These are phyloP conservation scores for Tarsius wallacei DNA, from an alignment of 2,797 vertebrate species.

Conservation along the genomic window DNA sequence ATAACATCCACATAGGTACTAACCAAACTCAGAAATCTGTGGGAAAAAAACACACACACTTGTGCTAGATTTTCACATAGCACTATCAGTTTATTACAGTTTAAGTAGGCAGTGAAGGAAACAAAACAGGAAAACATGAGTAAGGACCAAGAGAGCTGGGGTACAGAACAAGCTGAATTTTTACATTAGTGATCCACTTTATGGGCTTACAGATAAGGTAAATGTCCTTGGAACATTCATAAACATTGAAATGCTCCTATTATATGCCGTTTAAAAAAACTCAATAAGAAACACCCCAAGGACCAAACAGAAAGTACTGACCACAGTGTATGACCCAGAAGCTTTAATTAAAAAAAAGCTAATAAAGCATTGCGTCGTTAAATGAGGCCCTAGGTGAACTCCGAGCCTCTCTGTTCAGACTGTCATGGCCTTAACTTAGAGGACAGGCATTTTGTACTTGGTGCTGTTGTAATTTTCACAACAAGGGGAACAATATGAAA, in stretches of 20 bases:
- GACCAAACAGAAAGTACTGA: slow-evolving; percentile 1
- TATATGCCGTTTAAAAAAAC: slow-evolving; percentile 38
- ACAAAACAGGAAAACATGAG: not conserved
- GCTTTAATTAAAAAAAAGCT: not conserved
- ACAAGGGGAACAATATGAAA: slow-evolving; percentile 62
- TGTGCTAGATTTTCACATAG: not conserved
- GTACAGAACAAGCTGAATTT: not conserved
- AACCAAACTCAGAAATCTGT: not conserved
- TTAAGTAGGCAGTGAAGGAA: not conserved
- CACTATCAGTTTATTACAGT: not conserved
- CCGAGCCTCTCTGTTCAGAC: not conserved
- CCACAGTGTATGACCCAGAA: slow-evolving; percentile 30
- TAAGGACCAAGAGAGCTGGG: not conserved
- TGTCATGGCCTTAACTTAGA: not conserved
- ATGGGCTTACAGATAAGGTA: not conserved
- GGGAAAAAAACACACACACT: not conserved
- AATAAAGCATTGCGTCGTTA: not conserved
- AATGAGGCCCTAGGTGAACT: not conserved
- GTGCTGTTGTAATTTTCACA: slow-evolving; percentile 45
- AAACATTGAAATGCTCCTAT: not conserved
- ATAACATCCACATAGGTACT: not conserved
- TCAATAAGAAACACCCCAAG: not conserved
- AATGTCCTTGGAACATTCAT: not conserved
- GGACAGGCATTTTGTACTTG: slow-evolving; percentile 17
- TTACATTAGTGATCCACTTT: not conserved